Conservation (phyloP, 2,888 invertebrate species). For the Carabus problematicus region DNA sequence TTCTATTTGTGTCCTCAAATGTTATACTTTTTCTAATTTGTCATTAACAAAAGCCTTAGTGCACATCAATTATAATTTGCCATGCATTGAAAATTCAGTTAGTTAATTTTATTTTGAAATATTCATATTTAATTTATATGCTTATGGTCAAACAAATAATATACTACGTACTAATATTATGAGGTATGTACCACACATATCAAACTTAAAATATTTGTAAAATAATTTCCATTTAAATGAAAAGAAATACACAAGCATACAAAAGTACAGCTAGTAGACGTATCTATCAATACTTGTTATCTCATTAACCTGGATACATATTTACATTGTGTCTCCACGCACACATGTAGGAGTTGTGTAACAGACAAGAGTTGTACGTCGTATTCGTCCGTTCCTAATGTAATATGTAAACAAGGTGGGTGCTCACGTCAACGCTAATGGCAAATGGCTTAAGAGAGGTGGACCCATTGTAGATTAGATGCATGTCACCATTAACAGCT, state of each 20-base stretch:
- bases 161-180: too few species aligned
- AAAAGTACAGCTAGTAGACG: too few species aligned
- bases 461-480: slow-evolving; percentile 19
- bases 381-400: background rate
- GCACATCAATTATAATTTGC: background rate
- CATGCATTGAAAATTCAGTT: background rate
- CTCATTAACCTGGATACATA: background rate
- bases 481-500: slow-evolving; percentile 23
- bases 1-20: background rate
- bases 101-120: background rate
- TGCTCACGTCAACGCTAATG: slow-evolving; percentile 18
- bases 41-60: background rate
- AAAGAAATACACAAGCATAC: too few species aligned
- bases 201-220: too few species aligned
- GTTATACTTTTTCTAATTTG: background rate
- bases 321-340: background rate
- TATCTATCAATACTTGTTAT: background rate
- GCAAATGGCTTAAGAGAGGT: slow-evolving; percentile 10
- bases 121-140: too few species aligned
- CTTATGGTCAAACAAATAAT: too few species aligned
- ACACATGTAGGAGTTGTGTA: background rate
- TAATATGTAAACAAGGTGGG: slow-evolving; percentile 25
- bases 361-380: slow-evolving; percentile 6
- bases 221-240: too few species aligned
- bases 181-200: too few species aligned